Evolutionary conservation across 2,888 invertebrate genomes (phyloP).

Genomic region (Pristionchus japonicus): DNA sequence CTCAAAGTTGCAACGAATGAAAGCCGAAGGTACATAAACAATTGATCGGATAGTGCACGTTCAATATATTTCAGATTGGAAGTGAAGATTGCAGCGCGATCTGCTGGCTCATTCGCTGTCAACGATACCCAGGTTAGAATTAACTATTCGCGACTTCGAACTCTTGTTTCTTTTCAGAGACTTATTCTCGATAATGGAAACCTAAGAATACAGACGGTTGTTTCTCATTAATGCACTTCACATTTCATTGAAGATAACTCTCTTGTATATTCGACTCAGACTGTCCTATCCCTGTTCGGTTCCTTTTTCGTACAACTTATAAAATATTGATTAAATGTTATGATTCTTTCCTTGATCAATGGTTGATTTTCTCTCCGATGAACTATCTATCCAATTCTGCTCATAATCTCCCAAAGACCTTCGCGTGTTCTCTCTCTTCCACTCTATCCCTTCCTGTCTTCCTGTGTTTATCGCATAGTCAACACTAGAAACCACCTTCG

Average conservation of each 20-base stretch:
- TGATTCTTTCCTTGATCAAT: neutral
- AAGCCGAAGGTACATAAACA: neutral
- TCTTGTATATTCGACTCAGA: neutral
- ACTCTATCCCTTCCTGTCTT: too few relatives aligned
- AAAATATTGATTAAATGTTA: neutral
- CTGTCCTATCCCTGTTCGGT: neutral
- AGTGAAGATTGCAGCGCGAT: conserved; percentile 1
- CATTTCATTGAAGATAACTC: neutral
- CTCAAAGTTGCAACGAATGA: neutral
- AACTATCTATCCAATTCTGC: neutral
- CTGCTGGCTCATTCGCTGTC: neutral
- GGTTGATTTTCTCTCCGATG: neutral
- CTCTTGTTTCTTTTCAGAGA: neutral
- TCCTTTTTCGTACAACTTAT: neutral
- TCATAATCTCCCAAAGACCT: neutral
- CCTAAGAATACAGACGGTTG: neutral
- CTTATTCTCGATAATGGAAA: neutral
- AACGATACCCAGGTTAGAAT: conserved; percentile 2
- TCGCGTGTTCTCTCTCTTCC: neutral
- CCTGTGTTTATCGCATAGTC: neutral
- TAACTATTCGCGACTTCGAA: too few relatives aligned
- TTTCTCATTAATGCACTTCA: neutral
- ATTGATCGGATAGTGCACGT: neutral
- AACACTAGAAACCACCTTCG: neutral
- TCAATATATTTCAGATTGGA: neutral